Conservation (phyloP, 2,797 vertebrate species). For the Gymnodraco acuticeps region DNA sequence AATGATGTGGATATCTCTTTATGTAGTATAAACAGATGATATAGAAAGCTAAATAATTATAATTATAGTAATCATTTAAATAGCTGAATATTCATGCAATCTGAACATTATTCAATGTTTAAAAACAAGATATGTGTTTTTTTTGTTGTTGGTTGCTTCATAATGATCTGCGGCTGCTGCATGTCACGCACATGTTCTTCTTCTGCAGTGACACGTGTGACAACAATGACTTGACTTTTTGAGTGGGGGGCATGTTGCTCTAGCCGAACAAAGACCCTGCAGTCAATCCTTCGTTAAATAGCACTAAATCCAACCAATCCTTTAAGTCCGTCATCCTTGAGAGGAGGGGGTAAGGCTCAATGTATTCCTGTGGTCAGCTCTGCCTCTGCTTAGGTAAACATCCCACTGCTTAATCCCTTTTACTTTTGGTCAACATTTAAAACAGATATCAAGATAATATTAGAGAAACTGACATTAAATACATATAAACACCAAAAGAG, state of each 20-base stretch:
- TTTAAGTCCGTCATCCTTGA: slow-evolving; percentile 71
- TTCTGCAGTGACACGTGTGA: slow-evolving; percentile 54
- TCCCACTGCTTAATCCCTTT: background rate
- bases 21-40: background rate
- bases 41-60: background rate
- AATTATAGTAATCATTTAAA: background rate
- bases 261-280: slow-evolving; percentile 40
- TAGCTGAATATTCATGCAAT: background rate
- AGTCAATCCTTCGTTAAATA: slow-evolving; percentile 66
- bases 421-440: background rate
- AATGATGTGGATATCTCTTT: too few relatives aligned
- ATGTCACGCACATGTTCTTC: slow-evolving; percentile 15
- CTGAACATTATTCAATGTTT: background rate
- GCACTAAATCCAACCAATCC: slow-evolving; percentile 76
- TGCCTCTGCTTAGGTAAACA: background rate
- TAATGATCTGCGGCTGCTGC: background rate
- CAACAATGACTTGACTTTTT: slow-evolving; percentile 57
- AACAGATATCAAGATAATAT: too few relatives aligned
- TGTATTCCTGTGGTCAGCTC: background rate
- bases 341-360: slow-evolving; percentile 10
- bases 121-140: background rate
- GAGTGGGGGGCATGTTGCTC: slow-evolving; percentile 11
- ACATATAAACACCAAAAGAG: background rate
- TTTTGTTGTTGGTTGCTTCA: background rate
- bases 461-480: background rate